Percentiles rank a stretch among this genome's conserved stretches.
phyloP scores from a whole-genome alignment of 2,113 vertebrate species.

The Corythornis cristatus region DNA sequence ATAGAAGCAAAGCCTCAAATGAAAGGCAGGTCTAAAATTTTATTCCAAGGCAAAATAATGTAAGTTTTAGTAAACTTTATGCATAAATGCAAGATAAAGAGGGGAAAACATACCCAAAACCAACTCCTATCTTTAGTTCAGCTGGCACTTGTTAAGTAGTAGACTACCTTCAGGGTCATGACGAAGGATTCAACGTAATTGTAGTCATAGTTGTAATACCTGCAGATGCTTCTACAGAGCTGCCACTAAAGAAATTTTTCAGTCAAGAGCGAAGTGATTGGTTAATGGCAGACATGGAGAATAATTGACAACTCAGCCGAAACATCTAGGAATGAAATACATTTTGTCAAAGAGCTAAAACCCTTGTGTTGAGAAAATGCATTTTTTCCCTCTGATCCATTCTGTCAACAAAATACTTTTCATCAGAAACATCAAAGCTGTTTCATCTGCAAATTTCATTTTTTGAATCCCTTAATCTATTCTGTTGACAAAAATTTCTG shows the following conservation, averaged over 20 bases:
- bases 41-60: not conserved
- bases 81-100: not conserved
- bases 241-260: not conserved
- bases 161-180: not conserved
- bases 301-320: slow-evolving; percentile 59
- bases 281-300: slow-evolving; percentile 27
- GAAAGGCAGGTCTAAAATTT: not conserved
- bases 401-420: slow-evolving; percentile 79
- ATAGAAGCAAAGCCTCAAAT: not conserved
- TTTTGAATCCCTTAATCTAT: slow-evolving; percentile 76
- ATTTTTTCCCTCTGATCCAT: slow-evolving; percentile 69
- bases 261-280: not conserved
- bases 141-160: not conserved
- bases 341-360: slow-evolving; percentile 75
- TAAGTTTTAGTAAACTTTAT: not conserved
- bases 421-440: slow-evolving; percentile 75
- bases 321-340: slow-evolving; percentile 61
- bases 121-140: not conserved
- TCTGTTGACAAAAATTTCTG: slow-evolving; percentile 79
- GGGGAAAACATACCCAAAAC: rapidly evolving
- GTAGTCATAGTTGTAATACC: not conserved
- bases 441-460: slow-evolving; percentile 78
- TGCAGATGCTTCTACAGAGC: not conserved
- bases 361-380: slow-evolving; percentile 59
- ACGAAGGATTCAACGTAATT: not conserved